Evolutionary conservation across 30 jellyfish, hydroid and myxozoan genomes (phyloP).

Genomic region (Catostylus mosaicus): DNA sequence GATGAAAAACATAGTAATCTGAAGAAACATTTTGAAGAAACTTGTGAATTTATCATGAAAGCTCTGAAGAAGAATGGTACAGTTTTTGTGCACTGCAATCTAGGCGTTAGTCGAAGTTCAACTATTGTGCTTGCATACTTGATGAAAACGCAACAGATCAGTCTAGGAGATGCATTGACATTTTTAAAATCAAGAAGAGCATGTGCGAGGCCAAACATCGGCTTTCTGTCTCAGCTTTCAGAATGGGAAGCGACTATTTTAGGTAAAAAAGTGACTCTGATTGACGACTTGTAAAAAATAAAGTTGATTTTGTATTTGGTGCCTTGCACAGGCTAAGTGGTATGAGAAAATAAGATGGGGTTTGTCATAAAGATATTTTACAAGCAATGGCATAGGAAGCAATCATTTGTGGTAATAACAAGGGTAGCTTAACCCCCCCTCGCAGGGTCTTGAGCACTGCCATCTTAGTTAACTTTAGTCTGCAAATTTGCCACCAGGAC

Average conservation of each 20-base stretch:
- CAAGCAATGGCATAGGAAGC: too few species aligned
- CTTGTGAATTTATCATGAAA: constrained; percentile 66
- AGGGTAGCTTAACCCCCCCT: too few species aligned
- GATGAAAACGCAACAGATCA: constrained; percentile 65
- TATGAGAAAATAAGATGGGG: too few species aligned
- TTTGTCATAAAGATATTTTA: too few species aligned
- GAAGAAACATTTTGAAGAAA: constrained; percentile 52
- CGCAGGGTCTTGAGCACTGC: too few species aligned
- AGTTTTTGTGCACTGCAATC: constrained; percentile 83
- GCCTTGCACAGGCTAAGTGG: background rate
- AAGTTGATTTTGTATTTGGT: background rate
- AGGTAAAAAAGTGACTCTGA: constrained; percentile 59
- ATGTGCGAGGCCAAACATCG: constrained; percentile 82
- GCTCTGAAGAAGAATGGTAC: constrained; percentile 72
- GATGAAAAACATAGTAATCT: constrained; percentile 64
- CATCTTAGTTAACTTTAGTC: too few species aligned
- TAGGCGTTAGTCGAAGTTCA: constrained; percentile 91
- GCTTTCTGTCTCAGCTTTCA: constrained; percentile 77
- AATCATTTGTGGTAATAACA: too few species aligned
- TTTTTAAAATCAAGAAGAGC: constrained; percentile 76
- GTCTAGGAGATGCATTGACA: constrained; percentile 60
- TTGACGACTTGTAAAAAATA: constrained; percentile 22
- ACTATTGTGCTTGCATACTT: constrained; percentile 70
- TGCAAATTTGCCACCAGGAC: too few species aligned
- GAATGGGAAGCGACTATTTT: constrained; percentile 76